Base-by-base conservation (phyloP, 23 tunicate genomes). In the Trididemnum nubilum region DNA sequence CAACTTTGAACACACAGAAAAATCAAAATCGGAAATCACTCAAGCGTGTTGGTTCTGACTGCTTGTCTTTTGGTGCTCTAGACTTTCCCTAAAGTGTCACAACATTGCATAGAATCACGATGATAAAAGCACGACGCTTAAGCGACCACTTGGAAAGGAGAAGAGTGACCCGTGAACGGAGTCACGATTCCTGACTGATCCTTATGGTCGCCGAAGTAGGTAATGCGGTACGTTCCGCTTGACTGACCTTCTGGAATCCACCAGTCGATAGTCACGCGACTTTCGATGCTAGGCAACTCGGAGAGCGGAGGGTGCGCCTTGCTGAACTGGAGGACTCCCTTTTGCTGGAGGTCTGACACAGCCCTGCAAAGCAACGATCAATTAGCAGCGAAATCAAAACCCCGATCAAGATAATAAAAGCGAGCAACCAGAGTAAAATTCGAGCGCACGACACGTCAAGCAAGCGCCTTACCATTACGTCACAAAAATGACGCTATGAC, bases 221-320 rank as follows among this genome's bases (percentile, higher is more conserved):
- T 76, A 59, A 92, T 92, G 23, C 92, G 77, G 71, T 81, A 91
- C 44, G 74, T 74, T 50, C 98, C 98, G 52, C 5, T 64, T 44
- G 76, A 74, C 60, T 87, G 85, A 37, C 82, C 87, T 22, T 29
- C 78, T 33, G 99, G 99, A 38, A 95, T 77, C 25, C 52, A 74
- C 99, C 99, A 95, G 28, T 90, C 92, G 3, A 95, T 86, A 33
- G 95, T 86, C 49, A 95, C 85, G 78, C 83, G 86, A 64, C 97
- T 92, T 65, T 87, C 92, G 33, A 80, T 88, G 5, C 28, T 44
- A 26, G 81, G 81, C 4, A 77, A 9, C 4, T 77, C 31, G 1
- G 22, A 24, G 2, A 37, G 25, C 18, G 66, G 2, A 3, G 69
- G 22, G 3, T 30, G 19, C 2, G 36, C 18, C 67, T 77, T 77